Evolutionary conservation across 2,797 vertebrate species (phyloP), one percentile per base, ranked within the genome.

Genomic region (Phaenicophaeus curvirostris): DNA sequence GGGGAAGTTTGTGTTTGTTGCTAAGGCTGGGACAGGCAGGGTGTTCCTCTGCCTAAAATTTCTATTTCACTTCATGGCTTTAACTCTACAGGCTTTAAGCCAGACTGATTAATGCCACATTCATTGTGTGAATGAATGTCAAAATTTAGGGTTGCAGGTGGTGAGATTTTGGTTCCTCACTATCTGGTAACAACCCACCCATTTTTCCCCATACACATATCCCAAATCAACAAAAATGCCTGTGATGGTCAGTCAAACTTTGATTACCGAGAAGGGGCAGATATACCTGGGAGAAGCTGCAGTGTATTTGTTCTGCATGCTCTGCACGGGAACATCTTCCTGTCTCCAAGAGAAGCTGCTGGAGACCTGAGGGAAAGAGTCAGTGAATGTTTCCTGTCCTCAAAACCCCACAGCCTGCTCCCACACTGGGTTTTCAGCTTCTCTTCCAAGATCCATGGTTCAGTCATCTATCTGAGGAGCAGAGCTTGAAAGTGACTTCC

Each of bases 401-500:
- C 61, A 53, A 73, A 79, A 44, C 5, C 28, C 33, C 77, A 68
- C 2, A 24, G 31, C 17, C 46, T 78, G 48, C 37, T 84, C 55
- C 74, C 63, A 54, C 54, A 51, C 9, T 33, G 65, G 79, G 24
- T 85, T 65, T 80, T 72, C 79, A 83, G 90, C 71, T 89, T 71
- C 55, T 62, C 69, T 75, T 72, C 54, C 7, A 9, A 90, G 37
- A 91, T 80, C 62, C 58, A 59, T 11, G n/a, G 54, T 75, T 23
- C 33, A 93, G 85, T 83, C 65, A 85, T 59, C 54, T 71, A 23
- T 87, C 58, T 58, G 69, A 88, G 62, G 76, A 94, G 71, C n/a
- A 75, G 73, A 86, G 83, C 69, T 20, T 63, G 62, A 59, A 87
- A 93, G 57, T 42, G 85, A 83, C 91, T 96, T 93, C 85, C 86